Evolutionary conservation across 2,113 vertebrate genomes (phyloP), one percentile per base, ranked within the genome.

Genomic region (Campylomormyrus numenius): DNA sequence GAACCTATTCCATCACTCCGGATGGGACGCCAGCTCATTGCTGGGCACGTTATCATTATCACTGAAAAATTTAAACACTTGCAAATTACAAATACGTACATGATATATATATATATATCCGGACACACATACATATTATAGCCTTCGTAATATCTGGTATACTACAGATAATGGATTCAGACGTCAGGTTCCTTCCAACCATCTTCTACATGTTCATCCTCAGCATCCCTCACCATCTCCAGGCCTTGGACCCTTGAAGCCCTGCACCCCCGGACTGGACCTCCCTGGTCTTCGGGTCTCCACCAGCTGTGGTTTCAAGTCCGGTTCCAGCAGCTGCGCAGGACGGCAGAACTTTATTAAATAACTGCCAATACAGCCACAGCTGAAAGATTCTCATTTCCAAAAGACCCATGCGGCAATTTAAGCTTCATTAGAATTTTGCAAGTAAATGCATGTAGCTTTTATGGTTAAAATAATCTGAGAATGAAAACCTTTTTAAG

Each of bases 321-420:
- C 80, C n/a, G 42, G 77, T n/a, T 89, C 89, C 77, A 48, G 19
- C 8, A 85, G n/a, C 89, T 89, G 80, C 13, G 0, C 52, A 62
- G 24, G 35, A 35, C 48, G 39, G 31, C 39, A 62, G 35, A 8
- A 49, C 49, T 52, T 87, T 27, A 13, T 66, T 66, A 62, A 88
- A 31, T 39, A 1, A 58, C 21, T 13, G 42, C 39, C 17, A 3
- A 4, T 8, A 8, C 19, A 84, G 39, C 1, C 35, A 46, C 24
- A 46, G 83, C 46, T 49, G 19, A 46, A 85, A n/a, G 24, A 48
- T 46, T 85, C 21, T 48, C 46, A 48, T 27, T 85, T 46, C 7
- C 45, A 49, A 5, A 85, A 70, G 10, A 56, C n/a, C 62, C 27
- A 27, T 70, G 10, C 1, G 0, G 62, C 1, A 13, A 13, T 70